Evolutionary conservation across 2,888 invertebrate genomes (phyloP).

Genomic region (Melanargia galathea): DNA sequence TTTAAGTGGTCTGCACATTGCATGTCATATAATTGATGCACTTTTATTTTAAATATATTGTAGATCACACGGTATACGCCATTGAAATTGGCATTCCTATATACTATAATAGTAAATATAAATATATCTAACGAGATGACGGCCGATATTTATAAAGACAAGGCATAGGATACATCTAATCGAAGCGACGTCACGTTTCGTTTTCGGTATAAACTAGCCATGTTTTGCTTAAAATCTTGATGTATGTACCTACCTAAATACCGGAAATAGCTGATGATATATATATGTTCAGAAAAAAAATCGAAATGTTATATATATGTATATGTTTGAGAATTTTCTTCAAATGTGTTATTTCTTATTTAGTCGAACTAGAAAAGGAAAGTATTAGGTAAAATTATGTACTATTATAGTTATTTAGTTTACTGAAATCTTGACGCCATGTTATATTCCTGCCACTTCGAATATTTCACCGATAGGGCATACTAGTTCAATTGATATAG

Average conservation of each 20-base stretch:
- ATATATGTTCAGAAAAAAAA: too few species aligned
- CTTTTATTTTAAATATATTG: constrained; percentile 30
- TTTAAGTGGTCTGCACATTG: constrained; percentile 59
- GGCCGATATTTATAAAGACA: constrained; percentile 17
- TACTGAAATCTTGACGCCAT: too few species aligned
- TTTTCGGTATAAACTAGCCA: background rate
- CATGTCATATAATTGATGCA: constrained; percentile 54
- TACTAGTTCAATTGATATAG: too few species aligned
- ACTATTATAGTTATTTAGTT: too few species aligned
- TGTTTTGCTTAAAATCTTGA: background rate
- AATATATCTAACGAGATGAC: constrained; percentile 30
- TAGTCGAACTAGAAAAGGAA: too few species aligned
- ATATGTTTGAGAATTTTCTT: too few species aligned
- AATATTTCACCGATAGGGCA: too few species aligned
- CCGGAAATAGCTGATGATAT: too few species aligned
- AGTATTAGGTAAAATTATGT: too few species aligned
- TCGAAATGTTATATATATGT: too few species aligned
- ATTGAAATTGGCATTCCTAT: constrained; percentile 27
- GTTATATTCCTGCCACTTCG: too few species aligned
- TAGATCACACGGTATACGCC: constrained; percentile 25
- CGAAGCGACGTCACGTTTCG: constrained; percentile 10
- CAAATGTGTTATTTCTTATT: too few species aligned
- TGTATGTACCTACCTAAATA: background rate
- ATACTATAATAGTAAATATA: constrained; percentile 27
- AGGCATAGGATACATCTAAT: constrained; percentile 22